phyloP scores from a whole-genome alignment of 2,888 invertebrate genomes.

The Siphlonurus alternatus region DNA sequence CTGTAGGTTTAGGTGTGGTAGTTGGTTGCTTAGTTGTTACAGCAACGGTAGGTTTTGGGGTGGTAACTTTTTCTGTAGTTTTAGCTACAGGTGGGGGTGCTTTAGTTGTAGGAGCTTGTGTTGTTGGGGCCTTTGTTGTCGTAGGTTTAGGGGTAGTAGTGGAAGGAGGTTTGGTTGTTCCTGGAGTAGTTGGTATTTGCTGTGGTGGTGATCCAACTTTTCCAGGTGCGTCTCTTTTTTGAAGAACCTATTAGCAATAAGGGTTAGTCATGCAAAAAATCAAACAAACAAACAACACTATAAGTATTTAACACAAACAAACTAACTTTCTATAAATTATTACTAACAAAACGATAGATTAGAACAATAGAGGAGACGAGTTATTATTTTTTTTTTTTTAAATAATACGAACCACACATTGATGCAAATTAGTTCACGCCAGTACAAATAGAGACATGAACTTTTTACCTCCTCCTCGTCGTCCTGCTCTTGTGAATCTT shows the following conservation, averaged over 20 bases:
- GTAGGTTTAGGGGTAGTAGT: neutral
- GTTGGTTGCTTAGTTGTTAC: neutral
- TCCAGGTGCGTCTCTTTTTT: neutral
- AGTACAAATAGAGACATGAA: too few relatives aligned
- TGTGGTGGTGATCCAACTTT: neutral
- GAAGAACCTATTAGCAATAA: neutral
- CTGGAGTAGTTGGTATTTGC: neutral
- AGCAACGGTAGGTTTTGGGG: neutral
- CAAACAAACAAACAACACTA: neutral
- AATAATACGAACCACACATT: too few relatives aligned
- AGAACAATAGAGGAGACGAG: neutral
- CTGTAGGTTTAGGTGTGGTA: neutral
- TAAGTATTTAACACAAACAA: too few relatives aligned
- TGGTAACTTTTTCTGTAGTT: neutral
- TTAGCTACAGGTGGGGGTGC: neutral
- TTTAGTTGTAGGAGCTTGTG: neutral
- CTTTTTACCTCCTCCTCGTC: conserved; percentile 13
- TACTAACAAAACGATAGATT: neutral
- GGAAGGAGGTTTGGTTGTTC: neutral
- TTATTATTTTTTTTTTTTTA: too few relatives aligned
- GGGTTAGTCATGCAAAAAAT: neutral
- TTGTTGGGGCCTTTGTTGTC: neutral
- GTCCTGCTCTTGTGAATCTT: conserved; percentile 10
- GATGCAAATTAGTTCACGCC: too few relatives aligned
- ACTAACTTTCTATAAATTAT: neutral